These are phyloP conservation scores for Cordilura impudica DNA, from an alignment of 2,888 invertebrate species.

Conservation along the genomic window DNA sequence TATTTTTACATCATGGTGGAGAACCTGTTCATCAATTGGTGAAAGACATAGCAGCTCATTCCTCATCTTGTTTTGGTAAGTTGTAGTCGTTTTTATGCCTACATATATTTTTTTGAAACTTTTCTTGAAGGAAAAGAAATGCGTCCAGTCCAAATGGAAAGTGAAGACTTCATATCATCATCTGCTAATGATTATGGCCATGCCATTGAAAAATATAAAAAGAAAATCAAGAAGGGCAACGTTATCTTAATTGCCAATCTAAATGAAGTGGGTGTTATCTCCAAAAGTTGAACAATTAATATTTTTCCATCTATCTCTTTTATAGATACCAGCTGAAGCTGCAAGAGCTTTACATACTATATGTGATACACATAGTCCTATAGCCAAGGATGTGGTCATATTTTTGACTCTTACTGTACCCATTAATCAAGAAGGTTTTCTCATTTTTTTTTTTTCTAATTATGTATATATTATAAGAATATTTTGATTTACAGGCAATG, in stretches of 20 bases:
- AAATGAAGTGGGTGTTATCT: conserved; percentile 70
- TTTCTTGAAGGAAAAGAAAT: conserved; percentile 19
- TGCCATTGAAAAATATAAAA: conserved; percentile 71
- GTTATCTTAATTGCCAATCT: conserved; percentile 73
- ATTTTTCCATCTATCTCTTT: not conserved
- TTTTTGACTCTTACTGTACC: conserved; percentile 75
- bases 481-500: conserved; percentile 50
- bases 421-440: conserved; percentile 1
- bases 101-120: not conserved
- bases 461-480: no score
- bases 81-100: not conserved
- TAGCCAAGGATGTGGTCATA: conserved; percentile 76
- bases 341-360: conserved; percentile 80
- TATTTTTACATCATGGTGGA: conserved; percentile 68
- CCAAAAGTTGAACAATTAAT: no score
- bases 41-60: conserved; percentile 66
- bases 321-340: conserved; percentile 71
- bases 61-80: conserved; percentile 72
- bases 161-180: conserved; percentile 67
- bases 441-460: not conserved
- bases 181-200: conserved; percentile 70
- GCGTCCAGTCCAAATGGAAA: conserved; percentile 65
- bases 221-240: conserved; percentile 69
- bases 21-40: conserved; percentile 63
- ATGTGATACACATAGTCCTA: conserved; percentile 80